Conservation (phyloP, 2,797 vertebrate species). For the Spinibarbus caldwelli region DNA sequence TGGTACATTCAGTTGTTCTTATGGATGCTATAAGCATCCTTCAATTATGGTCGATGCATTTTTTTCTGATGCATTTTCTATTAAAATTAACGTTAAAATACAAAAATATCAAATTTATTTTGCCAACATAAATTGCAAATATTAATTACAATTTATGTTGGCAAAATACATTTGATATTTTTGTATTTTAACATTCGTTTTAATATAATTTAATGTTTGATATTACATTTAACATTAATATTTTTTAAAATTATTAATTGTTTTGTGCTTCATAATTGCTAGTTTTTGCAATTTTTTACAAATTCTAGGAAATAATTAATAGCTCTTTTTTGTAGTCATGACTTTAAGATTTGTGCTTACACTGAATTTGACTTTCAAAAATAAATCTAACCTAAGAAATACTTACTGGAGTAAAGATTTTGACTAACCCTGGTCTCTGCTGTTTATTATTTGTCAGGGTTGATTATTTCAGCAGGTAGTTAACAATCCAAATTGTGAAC, state of each 20-base stretch:
- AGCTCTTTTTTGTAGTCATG: neutral
- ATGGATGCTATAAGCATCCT: neutral
- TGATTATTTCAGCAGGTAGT: slow-evolving; percentile 10
- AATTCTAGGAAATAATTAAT: neutral
- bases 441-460: slow-evolving; percentile 10
- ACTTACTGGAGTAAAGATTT: neutral
- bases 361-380: neutral
- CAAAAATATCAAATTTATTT: neutral
- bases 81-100: neutral
- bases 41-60: neutral
- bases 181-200: neutral
- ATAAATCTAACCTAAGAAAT: neutral
- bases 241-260: neutral
- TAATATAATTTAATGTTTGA: neutral
- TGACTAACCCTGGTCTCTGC: neutral
- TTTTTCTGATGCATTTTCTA: too few relatives aligned
- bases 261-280: neutral
- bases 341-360: neutral
- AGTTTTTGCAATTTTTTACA: neutral
- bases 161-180: neutral
- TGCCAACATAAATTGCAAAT: neutral
- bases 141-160: too few relatives aligned
- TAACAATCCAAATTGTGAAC: neutral
- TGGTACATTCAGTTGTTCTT: neutral
- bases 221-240: too few relatives aligned